A percentile compares a stretch with the other conserved stretches of the same genome.
Evolutionary conservation across 2,888 invertebrate species (phyloP).

Genomic region (Orchestes rusci): DNA sequence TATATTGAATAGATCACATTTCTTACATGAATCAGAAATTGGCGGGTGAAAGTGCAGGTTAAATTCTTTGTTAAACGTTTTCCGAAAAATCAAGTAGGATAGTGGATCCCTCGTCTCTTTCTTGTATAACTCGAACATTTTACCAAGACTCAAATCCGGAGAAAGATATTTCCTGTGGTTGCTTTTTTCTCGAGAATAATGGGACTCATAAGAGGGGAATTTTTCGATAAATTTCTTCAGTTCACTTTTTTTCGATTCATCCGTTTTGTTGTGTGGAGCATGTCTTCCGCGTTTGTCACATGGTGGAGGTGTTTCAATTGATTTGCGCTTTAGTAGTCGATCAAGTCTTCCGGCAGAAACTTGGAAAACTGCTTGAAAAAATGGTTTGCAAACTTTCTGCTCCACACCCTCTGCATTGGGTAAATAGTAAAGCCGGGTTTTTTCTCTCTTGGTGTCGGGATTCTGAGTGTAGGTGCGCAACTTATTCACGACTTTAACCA

Average conservation of each 20-base stretch:
- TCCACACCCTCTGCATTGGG: slow-evolving; percentile 16
- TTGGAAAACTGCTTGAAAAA: slow-evolving; percentile 23
- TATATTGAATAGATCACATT: slow-evolving; percentile 24
- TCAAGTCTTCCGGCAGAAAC: slow-evolving; percentile 23
- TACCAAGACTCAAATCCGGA: slow-evolving; percentile 8
- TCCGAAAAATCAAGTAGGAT: slow-evolving; percentile 24
- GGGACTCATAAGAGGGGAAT: slow-evolving; percentile 21
- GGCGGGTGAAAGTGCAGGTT: slow-evolving; percentile 25
- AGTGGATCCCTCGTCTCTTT: slow-evolving; percentile 15
- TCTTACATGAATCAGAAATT: slow-evolving; percentile 24
- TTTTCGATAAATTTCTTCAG: slow-evolving; percentile 14
- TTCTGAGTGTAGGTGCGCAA: slow-evolving; percentile 17
- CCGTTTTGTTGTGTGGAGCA: slow-evolving; percentile 24
- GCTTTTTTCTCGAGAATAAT: slow-evolving; percentile 6
- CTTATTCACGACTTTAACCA: slow-evolving; percentile 20
- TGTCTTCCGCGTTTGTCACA: slow-evolving; percentile 23
- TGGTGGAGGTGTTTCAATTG: slow-evolving; percentile 17
- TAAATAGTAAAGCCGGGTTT: slow-evolving; percentile 22
- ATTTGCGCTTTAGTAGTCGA: slow-evolving; percentile 19
- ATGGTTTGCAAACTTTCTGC: slow-evolving; percentile 20
- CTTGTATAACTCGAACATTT: slow-evolving; percentile 19
- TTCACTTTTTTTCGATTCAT: slow-evolving; percentile 14
- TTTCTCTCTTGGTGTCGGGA: slow-evolving; percentile 15
- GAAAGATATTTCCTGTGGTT: slow-evolving; percentile 7
- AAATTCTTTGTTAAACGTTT: slow-evolving; percentile 23